Evolutionary conservation across 1,140 invertebrate species (phyloP).

Genomic region (Zaprionus ornatus): DNA sequence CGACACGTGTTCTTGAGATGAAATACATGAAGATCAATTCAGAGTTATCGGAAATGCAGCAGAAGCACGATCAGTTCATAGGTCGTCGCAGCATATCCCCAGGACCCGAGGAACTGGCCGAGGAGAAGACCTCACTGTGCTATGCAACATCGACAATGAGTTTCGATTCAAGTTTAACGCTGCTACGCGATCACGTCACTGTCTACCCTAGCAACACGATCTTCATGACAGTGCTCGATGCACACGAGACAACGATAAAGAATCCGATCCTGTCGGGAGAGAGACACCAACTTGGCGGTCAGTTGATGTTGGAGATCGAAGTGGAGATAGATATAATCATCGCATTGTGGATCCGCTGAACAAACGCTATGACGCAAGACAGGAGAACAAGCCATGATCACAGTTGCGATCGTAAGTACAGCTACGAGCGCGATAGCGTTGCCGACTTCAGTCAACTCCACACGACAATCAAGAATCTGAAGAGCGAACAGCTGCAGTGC

Average conservation of each 20-base stretch:
- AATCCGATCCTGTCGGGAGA: not conserved
- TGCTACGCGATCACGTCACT: slow-evolving; percentile 31
- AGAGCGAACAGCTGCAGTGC: slow-evolving; percentile 66
- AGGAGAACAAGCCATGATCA: slow-evolving; percentile 50
- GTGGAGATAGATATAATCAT: not conserved
- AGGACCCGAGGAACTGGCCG: slow-evolving; percentile 28
- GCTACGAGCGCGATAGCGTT: slow-evolving; percentile 1
- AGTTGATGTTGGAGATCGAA: not conserved
- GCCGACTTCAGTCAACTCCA: slow-evolving; percentile 51
- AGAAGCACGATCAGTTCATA: slow-evolving; percentile 68
- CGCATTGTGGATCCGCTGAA: slow-evolving; percentile 31
- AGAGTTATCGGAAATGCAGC: slow-evolving; percentile 75
- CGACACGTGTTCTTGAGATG: slow-evolving; percentile 71
- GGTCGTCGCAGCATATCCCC: not conserved
- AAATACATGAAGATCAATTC: slow-evolving; percentile 78
- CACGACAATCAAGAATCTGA: slow-evolving; percentile 61
- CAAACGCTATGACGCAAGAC: not conserved
- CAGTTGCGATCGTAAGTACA: slow-evolving; percentile 16
- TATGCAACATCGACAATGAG: slow-evolving; percentile 46
- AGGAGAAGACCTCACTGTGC: not conserved
- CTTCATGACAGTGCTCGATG: slow-evolving; percentile 62
- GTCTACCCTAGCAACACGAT: slow-evolving; percentile 55
- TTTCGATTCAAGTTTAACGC: slow-evolving; percentile 38
- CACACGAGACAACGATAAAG: slow-evolving; percentile 4
- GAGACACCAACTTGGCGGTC: slow-evolving; percentile 12